Conservation (phyloP, 2,888 invertebrate genomes). For the Phania funesta region DNA sequence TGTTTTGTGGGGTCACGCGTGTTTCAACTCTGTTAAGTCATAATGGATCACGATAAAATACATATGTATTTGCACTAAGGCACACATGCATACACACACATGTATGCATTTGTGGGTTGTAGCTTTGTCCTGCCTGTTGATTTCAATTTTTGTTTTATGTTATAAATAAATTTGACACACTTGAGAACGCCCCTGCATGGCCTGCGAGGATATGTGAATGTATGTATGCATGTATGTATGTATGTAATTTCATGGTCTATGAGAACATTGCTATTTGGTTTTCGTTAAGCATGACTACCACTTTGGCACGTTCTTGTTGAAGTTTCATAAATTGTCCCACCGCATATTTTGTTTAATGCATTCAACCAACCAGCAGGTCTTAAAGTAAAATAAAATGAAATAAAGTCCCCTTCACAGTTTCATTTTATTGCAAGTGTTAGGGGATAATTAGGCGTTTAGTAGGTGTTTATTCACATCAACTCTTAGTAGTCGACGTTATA, state of each 20-base stretch:
- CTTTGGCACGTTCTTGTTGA: slow-evolving; percentile 40
- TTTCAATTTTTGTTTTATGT: slow-evolving; percentile 4
- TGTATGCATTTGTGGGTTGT: neutral
- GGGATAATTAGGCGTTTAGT: slow-evolving; percentile 47
- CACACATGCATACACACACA: too few species aligned
- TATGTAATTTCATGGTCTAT: slow-evolving; percentile 28
- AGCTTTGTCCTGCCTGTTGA: slow-evolving; percentile 5
- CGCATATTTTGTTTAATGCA: too few species aligned
- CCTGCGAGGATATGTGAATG: slow-evolving; percentile 2
- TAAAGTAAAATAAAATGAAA: neutral
- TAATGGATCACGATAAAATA: too few species aligned
- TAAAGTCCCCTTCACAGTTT: slow-evolving; percentile 7
- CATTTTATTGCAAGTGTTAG: slow-evolving; percentile 21
- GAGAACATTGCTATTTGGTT: slow-evolving; percentile 22
- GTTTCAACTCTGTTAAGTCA: too few species aligned
- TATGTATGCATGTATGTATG: too few species aligned
- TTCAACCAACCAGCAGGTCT: too few species aligned
- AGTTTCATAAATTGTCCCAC: slow-evolving; percentile 43
- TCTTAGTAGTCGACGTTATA: neutral
- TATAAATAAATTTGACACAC: slow-evolving; percentile 48
- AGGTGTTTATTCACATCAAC: slow-evolving; percentile 40
- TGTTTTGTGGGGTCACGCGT: too few species aligned
- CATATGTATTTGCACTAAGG: too few species aligned
- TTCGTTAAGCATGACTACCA: slow-evolving; percentile 36
- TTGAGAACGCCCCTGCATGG: slow-evolving; percentile 26